A percentile compares a stretch with the other conserved stretches of the same genome.
Conservation (phyloP, 2,888 invertebrate genomes). For the Phrixothrix hirtus region DNA sequence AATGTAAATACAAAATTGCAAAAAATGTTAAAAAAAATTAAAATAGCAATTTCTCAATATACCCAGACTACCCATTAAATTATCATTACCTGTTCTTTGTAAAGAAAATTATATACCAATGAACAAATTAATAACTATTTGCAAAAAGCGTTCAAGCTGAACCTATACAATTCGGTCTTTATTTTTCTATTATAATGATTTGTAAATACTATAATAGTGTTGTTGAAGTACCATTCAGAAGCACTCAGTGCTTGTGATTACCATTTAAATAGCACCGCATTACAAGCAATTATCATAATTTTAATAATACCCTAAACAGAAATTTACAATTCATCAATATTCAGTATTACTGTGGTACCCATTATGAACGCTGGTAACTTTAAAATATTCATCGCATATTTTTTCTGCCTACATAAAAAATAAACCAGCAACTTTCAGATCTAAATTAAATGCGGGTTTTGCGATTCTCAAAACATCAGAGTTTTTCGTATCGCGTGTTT, state of each 20-base stretch:
- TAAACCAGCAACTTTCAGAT: slow-evolving; percentile 2
- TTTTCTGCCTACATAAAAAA: slow-evolving; percentile 1
- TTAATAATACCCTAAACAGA: no score
- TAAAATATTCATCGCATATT: not conserved
- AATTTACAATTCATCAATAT: no score
- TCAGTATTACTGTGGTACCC: no score
- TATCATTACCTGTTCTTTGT: slow-evolving; percentile 10
- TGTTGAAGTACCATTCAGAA: slow-evolving; percentile 6
- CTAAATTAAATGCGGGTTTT: slow-evolving; percentile 8
- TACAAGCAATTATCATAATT: no score
- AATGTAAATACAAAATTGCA: no score
- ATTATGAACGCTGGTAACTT: no score
- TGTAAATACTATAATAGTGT: slow-evolving; percentile 24
- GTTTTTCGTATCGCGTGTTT: slow-evolving; percentile 28
- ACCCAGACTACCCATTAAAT: no score
- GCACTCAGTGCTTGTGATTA: not conserved
- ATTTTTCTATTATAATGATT: slow-evolving; percentile 23
- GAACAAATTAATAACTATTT: slow-evolving; percentile 19
- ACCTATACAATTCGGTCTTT: slow-evolving; percentile 17
- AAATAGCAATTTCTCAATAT: no score
- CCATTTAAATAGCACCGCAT: not conserved
- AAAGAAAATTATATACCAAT: slow-evolving; percentile 13
- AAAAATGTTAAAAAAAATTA: no score
- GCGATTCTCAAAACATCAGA: slow-evolving; percentile 12
- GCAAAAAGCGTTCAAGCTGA: slow-evolving; percentile 8